A percentile compares a stretch with the other conserved stretches of the same genome.
These are phyloP conservation scores for Didymodactylos carnosus DNA, from an alignment of 2,888 invertebrate species.

Conservation along the genomic window DNA sequence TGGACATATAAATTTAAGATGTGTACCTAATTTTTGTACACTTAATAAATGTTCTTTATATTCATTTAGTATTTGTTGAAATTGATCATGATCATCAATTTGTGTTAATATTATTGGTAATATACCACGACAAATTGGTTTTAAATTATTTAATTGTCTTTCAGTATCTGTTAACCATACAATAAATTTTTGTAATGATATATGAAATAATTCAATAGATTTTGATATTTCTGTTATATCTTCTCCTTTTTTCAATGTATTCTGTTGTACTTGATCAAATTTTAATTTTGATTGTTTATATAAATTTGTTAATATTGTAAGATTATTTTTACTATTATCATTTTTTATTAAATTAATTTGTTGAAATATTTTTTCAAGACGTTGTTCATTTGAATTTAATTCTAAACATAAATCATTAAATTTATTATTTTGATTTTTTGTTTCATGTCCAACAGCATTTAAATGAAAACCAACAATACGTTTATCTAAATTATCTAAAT, in stretches of 20 bases:
- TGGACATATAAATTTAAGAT: constrained; percentile 92
- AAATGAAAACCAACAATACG: no score
- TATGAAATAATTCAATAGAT: constrained; percentile 46
- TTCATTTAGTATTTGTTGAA: constrained; percentile 43
- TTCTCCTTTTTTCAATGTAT: constrained; percentile 60
- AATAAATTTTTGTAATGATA: constrained; percentile 75
- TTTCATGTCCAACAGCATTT: no score
- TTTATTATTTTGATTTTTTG: no score
- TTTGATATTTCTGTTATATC: constrained; percentile 16
- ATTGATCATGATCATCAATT: neutral
- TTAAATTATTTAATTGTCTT: constrained; percentile 61
- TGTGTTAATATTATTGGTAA: neutral
- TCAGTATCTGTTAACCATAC: constrained; percentile 90
- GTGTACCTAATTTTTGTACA: constrained; percentile 86
- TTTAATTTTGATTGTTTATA: no score
- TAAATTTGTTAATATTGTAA: no score
- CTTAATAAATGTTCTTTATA: constrained; percentile 84
- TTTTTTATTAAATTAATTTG: no score
- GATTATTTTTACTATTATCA: no score
- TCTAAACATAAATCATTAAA: neutral
- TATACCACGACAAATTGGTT: constrained; percentile 60
- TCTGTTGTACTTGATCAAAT: neutral
- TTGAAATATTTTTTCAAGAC: no score
- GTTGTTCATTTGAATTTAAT: neutral
- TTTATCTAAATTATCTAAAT: no score